Evolutionary conservation across 2,888 invertebrate genomes (phyloP).

Genomic region (Lepidocyrtinus sp.): DNA sequence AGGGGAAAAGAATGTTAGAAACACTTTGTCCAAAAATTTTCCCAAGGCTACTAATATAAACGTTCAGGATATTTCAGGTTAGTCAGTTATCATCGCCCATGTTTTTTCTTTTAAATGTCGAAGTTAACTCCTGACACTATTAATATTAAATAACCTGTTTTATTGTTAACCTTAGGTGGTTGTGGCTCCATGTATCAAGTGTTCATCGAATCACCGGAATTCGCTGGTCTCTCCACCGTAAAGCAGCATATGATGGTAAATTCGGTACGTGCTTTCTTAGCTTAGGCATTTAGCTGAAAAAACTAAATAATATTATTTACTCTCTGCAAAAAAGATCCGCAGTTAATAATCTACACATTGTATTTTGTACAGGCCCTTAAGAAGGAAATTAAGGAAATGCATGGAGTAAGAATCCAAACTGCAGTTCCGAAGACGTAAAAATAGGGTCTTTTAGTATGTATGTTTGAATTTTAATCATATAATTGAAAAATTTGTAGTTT

Average conservation of each 20-base stretch:
- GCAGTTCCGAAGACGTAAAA: slow-evolving; percentile 73
- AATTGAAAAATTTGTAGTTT: too few relatives aligned
- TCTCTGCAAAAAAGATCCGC: too few relatives aligned
- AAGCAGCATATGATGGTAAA: slow-evolving; percentile 85
- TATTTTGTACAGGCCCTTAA: slow-evolving; percentile 76
- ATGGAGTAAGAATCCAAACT: slow-evolving; percentile 86
- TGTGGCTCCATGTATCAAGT: slow-evolving; percentile 88
- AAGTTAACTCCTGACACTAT: too few relatives aligned
- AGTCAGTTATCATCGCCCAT: background rate
- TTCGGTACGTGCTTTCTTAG: slow-evolving; percentile 72
- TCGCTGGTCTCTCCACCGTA: slow-evolving; percentile 79
- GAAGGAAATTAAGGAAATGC: slow-evolving; percentile 86
- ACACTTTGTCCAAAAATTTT: slow-evolving; percentile 74
- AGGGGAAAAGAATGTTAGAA: slow-evolving; percentile 73
- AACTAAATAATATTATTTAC: too few relatives aligned
- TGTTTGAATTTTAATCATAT: too few relatives aligned
- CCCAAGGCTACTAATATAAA: slow-evolving; percentile 79
- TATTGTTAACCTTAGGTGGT: slow-evolving; percentile 78
- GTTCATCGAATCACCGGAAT: slow-evolving; percentile 80
- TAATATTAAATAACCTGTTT: background rate
- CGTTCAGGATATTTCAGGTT: slow-evolving; percentile 81
- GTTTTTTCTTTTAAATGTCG: too few relatives aligned
- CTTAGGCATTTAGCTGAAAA: background rate
- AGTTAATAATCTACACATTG: slow-evolving; percentile 20
- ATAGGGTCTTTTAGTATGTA: background rate